Conservation (phyloP, 1,140 invertebrate species). For the Cyclina sinensis region DNA sequence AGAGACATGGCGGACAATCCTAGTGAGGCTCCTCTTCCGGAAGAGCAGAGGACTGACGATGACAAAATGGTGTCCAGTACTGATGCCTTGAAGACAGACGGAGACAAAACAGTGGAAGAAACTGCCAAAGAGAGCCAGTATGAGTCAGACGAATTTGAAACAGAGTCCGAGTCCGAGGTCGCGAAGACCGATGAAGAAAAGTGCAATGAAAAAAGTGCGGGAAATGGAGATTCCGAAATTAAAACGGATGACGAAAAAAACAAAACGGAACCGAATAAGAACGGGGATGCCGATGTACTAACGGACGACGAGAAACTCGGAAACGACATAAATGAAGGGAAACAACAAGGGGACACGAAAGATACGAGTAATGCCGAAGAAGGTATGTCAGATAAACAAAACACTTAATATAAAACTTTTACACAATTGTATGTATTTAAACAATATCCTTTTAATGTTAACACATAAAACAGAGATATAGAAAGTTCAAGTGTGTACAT, state of each 20-base stretch:
- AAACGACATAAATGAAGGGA: background rate
- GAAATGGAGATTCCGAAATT: background rate
- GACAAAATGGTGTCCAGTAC: background rate
- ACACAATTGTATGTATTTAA: too few relatives aligned
- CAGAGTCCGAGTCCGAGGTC: background rate
- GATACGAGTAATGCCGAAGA: background rate
- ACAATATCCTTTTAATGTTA: too few relatives aligned
- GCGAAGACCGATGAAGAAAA: conserved; percentile 51
- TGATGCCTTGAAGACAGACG: background rate
- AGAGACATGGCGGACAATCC: conserved; percentile 6
- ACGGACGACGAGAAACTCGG: conserved; percentile 27
- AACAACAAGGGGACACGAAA: background rate
- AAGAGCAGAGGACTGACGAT: background rate
- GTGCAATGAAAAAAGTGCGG: background rate
- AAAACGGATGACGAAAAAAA: conserved; percentile 47
- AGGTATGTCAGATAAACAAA: too few relatives aligned
- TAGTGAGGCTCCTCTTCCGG: background rate
- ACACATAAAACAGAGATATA: too few relatives aligned
- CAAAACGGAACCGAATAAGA: too few relatives aligned
- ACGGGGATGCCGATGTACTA: too few relatives aligned
- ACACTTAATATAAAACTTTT: too few relatives aligned
- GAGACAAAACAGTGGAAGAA: conserved; percentile 27
- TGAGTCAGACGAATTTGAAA: conserved; percentile 10
- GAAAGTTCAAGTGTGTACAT: too few relatives aligned
- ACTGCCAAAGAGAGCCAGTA: background rate